phyloP scores from a whole-genome alignment of 2,797 vertebrate species.

The Pelodytes ibericus region DNA sequence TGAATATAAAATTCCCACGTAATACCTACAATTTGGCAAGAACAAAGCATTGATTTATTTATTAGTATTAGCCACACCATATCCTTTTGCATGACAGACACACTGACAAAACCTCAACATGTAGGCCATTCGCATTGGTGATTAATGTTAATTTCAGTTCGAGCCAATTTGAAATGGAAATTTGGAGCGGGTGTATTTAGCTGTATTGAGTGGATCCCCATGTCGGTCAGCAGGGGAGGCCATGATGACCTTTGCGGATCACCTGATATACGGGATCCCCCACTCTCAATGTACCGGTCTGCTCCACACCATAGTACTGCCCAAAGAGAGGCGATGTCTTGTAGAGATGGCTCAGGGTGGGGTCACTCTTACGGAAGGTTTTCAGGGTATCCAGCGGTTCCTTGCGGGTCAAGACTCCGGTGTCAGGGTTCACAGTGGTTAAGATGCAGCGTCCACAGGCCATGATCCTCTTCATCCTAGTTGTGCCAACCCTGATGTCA shows the following conservation, averaged over 20 bases:
- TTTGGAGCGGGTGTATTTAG: too few species aligned
- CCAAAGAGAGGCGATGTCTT: conserved; percentile 84
- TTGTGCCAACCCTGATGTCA: conserved; percentile 30
- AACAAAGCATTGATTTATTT: too few species aligned
- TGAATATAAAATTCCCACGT: too few species aligned
- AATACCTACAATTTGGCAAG: too few species aligned
- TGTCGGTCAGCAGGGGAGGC: too few species aligned
- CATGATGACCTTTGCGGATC: conserved; percentile 22
- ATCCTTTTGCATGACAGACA: too few species aligned
- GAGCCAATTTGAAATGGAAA: too few species aligned
- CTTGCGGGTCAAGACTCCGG: conserved; percentile 80
- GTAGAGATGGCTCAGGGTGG: conserved; percentile 78
- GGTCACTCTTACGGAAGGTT: conserved; percentile 86
- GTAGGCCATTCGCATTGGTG: too few species aligned
- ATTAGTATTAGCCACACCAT: too few species aligned
- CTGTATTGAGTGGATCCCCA: too few species aligned
- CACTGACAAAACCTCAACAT: too few species aligned
- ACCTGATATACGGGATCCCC: conserved; percentile 87
- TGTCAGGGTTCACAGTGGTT: conserved; percentile 90
- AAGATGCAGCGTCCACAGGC: conserved; percentile 77
- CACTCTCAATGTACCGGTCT: conserved; percentile 79
- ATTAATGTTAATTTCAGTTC: too few species aligned
- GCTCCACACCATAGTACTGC: conserved; percentile 81
- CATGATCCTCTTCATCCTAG: conserved; percentile 40
- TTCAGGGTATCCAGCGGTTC: conserved; percentile 90